Evolutionary conservation across 37 sponge, comb jelly and placozoan species (phyloP).

Genomic region (Cladorhizidae sp.): DNA sequence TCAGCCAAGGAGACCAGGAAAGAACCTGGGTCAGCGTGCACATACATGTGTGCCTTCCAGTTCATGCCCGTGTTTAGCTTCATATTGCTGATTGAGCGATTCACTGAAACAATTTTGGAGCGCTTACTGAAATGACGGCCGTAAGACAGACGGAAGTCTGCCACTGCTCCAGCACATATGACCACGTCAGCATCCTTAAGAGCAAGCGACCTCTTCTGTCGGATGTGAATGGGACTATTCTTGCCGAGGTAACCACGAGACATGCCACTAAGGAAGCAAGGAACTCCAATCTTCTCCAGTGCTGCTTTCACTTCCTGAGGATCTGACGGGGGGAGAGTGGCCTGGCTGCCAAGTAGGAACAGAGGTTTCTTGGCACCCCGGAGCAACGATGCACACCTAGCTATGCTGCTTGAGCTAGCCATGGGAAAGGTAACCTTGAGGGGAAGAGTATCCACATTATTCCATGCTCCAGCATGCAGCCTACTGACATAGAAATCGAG

Average conservation of each 20-base stretch:
- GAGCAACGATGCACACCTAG: conserved; percentile 39
- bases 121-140: conserved; percentile 67
- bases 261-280: conserved; percentile 93
- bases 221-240: conserved; percentile 72
- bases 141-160: conserved; percentile 90
- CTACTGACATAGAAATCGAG: conserved; percentile 53
- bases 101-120: conserved; percentile 79
- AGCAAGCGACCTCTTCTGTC: conserved; percentile 82
- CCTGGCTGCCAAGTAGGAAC: conserved; percentile 87
- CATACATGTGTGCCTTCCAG: conserved; percentile 65
- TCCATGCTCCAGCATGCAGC: conserved; percentile 83
- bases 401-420: conserved; percentile 17
- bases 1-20: conserved; percentile 63
- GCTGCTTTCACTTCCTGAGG: conserved; percentile 45
- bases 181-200: conserved; percentile 94
- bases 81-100: conserved; percentile 69
- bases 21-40: conserved; percentile 75
- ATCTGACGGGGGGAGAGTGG: conserved; percentile 60
- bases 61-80: conserved; percentile 58
- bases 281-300: conserved; percentile 75
- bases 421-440: conserved; percentile 39
- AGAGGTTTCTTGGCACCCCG: conserved; percentile 74
- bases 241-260: conserved; percentile 90
- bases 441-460: conserved; percentile 34
- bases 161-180: conserved; percentile 80